Evolutionary conservation across 2,113 vertebrate species (phyloP).

Genomic region (Mohoua ochrocephala): DNA sequence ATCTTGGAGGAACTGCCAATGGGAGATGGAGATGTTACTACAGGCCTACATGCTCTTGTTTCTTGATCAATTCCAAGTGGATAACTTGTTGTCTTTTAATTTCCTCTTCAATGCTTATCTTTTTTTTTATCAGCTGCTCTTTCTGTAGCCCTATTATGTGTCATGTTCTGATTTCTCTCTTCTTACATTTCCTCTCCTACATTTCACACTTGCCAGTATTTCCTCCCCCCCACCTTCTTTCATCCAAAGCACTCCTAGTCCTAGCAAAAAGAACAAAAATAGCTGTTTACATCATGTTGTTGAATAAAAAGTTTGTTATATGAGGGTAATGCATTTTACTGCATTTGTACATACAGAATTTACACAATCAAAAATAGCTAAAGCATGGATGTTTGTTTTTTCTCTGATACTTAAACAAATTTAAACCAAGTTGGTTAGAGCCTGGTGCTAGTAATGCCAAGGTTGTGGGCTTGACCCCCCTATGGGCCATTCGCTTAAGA

Average conservation of each 20-base stretch:
- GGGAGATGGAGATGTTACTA: constrained; percentile 56
- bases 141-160: constrained; percentile 20
- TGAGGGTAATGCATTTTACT: background rate
- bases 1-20: constrained; percentile 42
- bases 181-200: constrained; percentile 52
- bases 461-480: fast-evolving
- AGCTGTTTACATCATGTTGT: background rate
- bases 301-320: constrained; percentile 10
- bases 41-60: constrained; percentile 19
- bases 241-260: background rate
- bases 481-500: background rate
- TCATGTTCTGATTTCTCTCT: constrained; percentile 31
- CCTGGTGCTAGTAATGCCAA: background rate
- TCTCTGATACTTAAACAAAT: background rate
- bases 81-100: constrained; percentile 46
- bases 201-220: constrained; percentile 34
- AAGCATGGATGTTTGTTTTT: background rate
- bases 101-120: constrained; percentile 41
- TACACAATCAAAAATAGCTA: background rate
- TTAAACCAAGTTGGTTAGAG: background rate
- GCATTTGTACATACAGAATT: background rate
- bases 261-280: constrained; percentile 26
- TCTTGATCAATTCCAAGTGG: constrained; percentile 45
- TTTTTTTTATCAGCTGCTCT: constrained; percentile 29
- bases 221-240: background rate